Evolutionary conservation across 2,113 vertebrate species (phyloP), one percentile per base, ranked within the genome.

Genomic region (Cyanoderma ruficeps): DNA sequence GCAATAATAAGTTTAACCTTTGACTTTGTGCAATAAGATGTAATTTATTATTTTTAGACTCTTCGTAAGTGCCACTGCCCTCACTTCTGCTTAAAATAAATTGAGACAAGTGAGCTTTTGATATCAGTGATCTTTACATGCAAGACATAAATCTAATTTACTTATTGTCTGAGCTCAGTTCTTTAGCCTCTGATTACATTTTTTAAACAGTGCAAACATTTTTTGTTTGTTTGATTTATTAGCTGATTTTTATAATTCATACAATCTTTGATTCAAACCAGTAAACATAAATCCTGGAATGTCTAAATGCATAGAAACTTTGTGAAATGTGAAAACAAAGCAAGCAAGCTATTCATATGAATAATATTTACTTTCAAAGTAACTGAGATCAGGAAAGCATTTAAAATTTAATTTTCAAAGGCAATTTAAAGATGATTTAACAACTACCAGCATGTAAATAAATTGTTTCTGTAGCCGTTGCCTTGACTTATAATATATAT

Each of bases 1-100:
- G 92, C 97, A 97, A 85, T 98, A 96, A 97, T 96, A 97, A 94
- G 59, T 97, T 98, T 97, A 98, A 96, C 98, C 97, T 97, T 96
- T 97, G 97, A 72, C 97, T 96, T 90, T 14, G 21, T 81, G 91
- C 90, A 90, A 96, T 90, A 91, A 94, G 92, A 94, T 70, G 84
- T 90, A 95, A 97, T 97, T 92, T 95, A 96, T 98, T 96, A 95
- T 94, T 95, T 97, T 81, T 79, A 91, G 93, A 78, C 91, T 96
- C 87, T 90, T 89, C 20, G 24, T 88, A 86, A 71, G 91, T 82
- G 76, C 82, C 52, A 57, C 83, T 95, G 82, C 56, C 56, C 88
- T 93, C 44, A 13, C 75, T 87, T 97, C 75, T 69, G 67, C 78
- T 93, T 82, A 85, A 93, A 96, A 96, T 84, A 89, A 95, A 97